Conservation (phyloP, 2,113 vertebrate genomes). For the Agelaius phoeniceus region DNA sequence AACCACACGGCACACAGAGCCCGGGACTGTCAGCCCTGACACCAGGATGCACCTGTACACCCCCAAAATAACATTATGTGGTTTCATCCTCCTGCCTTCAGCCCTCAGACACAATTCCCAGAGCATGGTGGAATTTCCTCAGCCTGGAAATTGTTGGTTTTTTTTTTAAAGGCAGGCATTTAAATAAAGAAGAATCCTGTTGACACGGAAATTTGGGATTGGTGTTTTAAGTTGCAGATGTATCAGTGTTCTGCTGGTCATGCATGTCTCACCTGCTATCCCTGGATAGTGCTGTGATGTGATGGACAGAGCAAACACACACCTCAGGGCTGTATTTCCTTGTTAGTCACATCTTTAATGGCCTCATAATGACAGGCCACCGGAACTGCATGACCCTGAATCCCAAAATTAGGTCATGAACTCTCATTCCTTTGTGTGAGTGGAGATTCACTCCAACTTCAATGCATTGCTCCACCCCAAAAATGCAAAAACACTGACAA, state of each 20-base stretch:
- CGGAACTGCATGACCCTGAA: slow-evolving; percentile 21
- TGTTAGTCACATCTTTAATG: neutral
- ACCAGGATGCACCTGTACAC: neutral
- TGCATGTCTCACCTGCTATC: neutral
- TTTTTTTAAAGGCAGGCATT: neutral
- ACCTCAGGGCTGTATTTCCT: slow-evolving; percentile 5
- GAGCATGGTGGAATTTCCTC: neutral
- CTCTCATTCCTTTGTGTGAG: neutral
- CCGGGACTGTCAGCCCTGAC: neutral
- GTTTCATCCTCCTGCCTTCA: neutral
- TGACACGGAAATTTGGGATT: neutral
- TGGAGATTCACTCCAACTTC: neutral
- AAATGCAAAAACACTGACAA: neutral
- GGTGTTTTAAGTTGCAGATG: neutral
- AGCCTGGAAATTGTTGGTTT: neutral
- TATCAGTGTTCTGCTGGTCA: neutral
- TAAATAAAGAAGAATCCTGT: neutral
- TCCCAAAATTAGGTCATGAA: neutral
- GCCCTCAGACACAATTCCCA: neutral
- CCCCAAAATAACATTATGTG: accelerated
- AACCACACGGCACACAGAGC: neutral
- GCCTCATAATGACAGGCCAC: slow-evolving; percentile 17
- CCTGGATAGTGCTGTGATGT: neutral
- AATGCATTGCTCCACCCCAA: accelerated
- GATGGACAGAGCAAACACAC: neutral